A percentile compares a stretch with the other conserved stretches of the same genome.
Conservation (phyloP, 2,888 invertebrate genomes). For the Sisyra terminalis region DNA sequence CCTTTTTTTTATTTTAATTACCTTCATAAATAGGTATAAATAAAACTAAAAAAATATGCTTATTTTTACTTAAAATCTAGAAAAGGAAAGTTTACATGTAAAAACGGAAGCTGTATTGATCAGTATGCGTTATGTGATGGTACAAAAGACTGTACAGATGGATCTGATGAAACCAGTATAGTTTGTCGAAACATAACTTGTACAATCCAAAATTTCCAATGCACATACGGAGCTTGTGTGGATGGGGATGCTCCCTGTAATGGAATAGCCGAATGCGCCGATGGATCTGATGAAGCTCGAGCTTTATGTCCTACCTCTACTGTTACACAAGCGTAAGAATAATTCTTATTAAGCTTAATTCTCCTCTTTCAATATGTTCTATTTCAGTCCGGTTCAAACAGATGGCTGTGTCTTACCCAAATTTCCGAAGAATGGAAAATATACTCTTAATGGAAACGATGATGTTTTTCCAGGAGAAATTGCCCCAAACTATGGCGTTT, state of each 20-base stretch:
- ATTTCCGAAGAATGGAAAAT: neutral
- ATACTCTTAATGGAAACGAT: neutral
- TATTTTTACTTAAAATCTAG: no score
- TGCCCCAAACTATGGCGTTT: neutral
- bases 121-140: constrained; percentile 1
- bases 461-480: neutral
- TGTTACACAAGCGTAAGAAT: neutral
- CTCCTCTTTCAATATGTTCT: neutral
- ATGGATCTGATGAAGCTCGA: constrained; percentile 5
- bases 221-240: constrained; percentile 4
- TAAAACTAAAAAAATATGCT: no score
- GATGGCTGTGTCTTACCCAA: constrained; percentile 1
- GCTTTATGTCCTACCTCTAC: neutral
- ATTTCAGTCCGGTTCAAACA: neutral
- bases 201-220: neutral
- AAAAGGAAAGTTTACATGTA: neutral
- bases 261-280: constrained; percentile 27
- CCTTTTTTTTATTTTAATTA: no score
- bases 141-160: neutral
- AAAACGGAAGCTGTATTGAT: neutral
- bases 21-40: no score
- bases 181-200: neutral
- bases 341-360: neutral
- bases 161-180: neutral
- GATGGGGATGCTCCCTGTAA: constrained; percentile 32